These are phyloP conservation scores for Ornithorhynchus anatinus DNA, from an alignment of 2,113 vertebrate species.

Conservation along the genomic window DNA sequence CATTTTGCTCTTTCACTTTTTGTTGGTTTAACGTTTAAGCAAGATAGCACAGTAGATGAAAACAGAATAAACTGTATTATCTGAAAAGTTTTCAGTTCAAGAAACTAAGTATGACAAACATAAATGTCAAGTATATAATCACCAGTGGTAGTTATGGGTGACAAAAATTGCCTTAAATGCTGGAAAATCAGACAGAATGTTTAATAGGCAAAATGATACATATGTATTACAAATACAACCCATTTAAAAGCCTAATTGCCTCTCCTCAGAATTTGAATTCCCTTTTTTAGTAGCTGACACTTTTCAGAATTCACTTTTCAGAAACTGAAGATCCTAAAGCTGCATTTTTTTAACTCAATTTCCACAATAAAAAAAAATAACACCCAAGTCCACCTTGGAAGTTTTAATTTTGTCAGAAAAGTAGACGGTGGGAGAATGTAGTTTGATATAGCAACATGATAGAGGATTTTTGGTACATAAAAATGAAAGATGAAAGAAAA, in stretches of 20 bases:
- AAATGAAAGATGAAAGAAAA: no score
- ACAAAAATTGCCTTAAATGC: no score
- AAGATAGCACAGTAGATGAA: neutral
- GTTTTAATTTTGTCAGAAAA: neutral
- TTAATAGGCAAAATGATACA: no score
- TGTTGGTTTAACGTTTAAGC: slow-evolving; percentile 10
- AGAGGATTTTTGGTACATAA: neutral
- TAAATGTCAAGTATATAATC: no score
- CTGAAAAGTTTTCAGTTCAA: neutral
- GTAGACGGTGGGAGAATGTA: neutral
- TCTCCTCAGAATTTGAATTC: neutral
- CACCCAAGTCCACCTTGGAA: neutral
- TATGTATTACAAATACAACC: neutral
- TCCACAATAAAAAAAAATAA: neutral
- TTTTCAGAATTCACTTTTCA: neutral
- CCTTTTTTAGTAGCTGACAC: neutral
- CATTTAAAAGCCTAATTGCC: neutral
- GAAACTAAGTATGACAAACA: no score
- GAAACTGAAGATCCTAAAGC: neutral
- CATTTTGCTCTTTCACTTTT: neutral
- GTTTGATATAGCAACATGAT: neutral
- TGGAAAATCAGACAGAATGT: no score
- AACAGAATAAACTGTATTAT: neutral
- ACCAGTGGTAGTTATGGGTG: no score
- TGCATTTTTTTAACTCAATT: slow-evolving; percentile 1